These are phyloP conservation scores for Priocnemis perturbator DNA, from an alignment of 2,888 invertebrate species.

Conservation along the genomic window DNA sequence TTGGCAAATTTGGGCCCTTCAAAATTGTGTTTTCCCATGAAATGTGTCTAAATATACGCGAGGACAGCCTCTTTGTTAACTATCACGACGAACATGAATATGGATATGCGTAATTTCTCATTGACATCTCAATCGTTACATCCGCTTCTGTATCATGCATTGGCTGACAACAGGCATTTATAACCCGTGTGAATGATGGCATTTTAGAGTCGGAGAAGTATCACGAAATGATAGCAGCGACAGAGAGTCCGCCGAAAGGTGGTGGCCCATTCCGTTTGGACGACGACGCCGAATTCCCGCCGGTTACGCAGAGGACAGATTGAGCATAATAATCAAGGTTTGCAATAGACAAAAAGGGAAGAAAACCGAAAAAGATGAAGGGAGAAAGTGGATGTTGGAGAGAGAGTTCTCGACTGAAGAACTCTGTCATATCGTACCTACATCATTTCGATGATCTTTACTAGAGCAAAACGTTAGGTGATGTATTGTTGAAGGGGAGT, in stretches of 20 bases:
- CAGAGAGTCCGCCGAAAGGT: slow-evolving; percentile 82
- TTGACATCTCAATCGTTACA: slow-evolving; percentile 59
- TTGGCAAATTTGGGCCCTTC: too few species aligned
- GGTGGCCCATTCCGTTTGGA: slow-evolving; percentile 82
- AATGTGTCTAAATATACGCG: too few species aligned
- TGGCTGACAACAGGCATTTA: slow-evolving; percentile 22
- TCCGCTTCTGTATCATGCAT: slow-evolving; percentile 40
- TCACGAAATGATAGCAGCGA: slow-evolving; percentile 84
- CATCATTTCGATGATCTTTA: slow-evolving; percentile 21
- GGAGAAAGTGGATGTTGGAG: slow-evolving; percentile 28
- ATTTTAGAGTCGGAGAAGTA: slow-evolving; percentile 84
- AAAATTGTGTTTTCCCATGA: too few species aligned
- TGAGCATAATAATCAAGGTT: slow-evolving; percentile 63
- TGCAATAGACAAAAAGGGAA: slow-evolving; percentile 51
- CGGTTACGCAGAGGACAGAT: slow-evolving; percentile 82
- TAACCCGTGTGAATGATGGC: neutral
- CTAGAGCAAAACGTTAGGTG: slow-evolving; percentile 21
- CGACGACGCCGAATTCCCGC: slow-evolving; percentile 90
- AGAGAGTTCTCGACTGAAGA: slow-evolving; percentile 19
- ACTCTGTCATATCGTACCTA: slow-evolving; percentile 20
- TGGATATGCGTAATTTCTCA: slow-evolving; percentile 44
- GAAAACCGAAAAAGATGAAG: slow-evolving; percentile 26
- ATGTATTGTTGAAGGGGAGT: neutral
- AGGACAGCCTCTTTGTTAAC: too few species aligned
- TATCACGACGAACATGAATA: slow-evolving; percentile 8